A percentile compares a stretch with the other conserved stretches of the same genome.
These are phyloP conservation scores for Sebastolobus altivelis DNA, from an alignment of 2,797 vertebrate species.

Conservation along the genomic window DNA sequence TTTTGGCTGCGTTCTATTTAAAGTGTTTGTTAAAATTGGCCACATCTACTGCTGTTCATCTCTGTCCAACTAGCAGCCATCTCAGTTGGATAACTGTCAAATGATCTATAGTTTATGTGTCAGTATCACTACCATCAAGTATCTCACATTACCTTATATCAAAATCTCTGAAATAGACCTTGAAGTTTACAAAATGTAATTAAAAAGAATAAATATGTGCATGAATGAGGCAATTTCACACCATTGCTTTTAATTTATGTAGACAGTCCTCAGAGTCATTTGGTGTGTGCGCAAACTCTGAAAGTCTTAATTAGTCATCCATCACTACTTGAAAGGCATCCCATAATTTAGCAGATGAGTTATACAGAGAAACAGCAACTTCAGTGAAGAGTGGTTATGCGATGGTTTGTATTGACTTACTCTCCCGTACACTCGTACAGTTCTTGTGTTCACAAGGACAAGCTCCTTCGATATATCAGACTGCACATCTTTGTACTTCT, in stretches of 20 bases:
- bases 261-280: conserved; percentile 31
- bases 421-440: not conserved
- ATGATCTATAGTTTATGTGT: not conserved
- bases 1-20: not conserved
- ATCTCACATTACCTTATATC: not conserved
- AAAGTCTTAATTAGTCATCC: conserved; percentile 48
- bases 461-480: conserved; percentile 5
- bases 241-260: conserved; percentile 43
- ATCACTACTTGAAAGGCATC: conserved; percentile 36
- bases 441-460: conserved; percentile 43
- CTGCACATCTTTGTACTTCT: conserved; percentile 17
- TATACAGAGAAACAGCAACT: conserved; percentile 8
- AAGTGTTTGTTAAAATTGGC: not conserved
- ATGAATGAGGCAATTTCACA: conserved; percentile 46
- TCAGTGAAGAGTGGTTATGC: not conserved
- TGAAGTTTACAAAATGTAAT: conserved; percentile 6
- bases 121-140: not conserved
- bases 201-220: conserved; percentile 21
- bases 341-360: conserved; percentile 21
- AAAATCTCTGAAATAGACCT: not conserved
- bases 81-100: not conserved
- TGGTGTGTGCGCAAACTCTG: not conserved
- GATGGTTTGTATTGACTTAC: conserved; percentile 7
- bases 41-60: not conserved
- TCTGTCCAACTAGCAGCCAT: not conserved